A percentile compares a stretch with the other conserved stretches of the same genome.
phyloP scores from a whole-genome alignment of 2,888 invertebrate species.

The Adelphocoris suturalis region DNA sequence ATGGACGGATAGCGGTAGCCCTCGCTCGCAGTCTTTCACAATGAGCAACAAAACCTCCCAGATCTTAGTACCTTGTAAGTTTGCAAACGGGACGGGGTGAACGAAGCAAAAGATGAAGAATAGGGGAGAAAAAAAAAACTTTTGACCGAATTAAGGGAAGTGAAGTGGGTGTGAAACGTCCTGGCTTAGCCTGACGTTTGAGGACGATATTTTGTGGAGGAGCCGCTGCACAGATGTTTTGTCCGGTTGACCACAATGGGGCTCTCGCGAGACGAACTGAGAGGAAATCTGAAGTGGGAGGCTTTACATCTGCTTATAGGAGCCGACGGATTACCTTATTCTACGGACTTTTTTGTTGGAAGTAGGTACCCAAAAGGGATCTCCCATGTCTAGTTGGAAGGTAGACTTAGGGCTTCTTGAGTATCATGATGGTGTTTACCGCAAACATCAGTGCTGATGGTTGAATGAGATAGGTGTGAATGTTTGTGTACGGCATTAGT shows the following conservation, averaged over 20 bases:
- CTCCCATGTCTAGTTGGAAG: too few relatives aligned
- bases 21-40: too few relatives aligned
- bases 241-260: conserved; percentile 51
- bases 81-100: neutral
- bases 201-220: neutral
- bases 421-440: too few relatives aligned
- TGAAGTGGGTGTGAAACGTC: conserved; percentile 59
- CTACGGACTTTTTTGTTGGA: conserved; percentile 6
- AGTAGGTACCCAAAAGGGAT: neutral
- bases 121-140: neutral
- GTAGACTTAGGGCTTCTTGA: too few relatives aligned
- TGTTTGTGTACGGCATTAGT: too few relatives aligned
- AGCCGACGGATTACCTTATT: conserved; percentile 13
- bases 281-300: conserved; percentile 8
- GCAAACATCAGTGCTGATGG: too few relatives aligned
- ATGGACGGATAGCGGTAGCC: too few relatives aligned
- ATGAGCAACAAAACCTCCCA: too few relatives aligned
- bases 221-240: conserved; percentile 37
- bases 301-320: conserved; percentile 14
- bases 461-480: too few relatives aligned
- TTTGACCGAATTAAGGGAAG: conserved; percentile 12
- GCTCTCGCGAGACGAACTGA: neutral
- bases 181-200: conserved; percentile 20
- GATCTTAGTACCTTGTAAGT: conserved; percentile 12
- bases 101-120: neutral